Conservation (phyloP, 2,888 invertebrate species). For the Chrysomela aeneicollis region DNA sequence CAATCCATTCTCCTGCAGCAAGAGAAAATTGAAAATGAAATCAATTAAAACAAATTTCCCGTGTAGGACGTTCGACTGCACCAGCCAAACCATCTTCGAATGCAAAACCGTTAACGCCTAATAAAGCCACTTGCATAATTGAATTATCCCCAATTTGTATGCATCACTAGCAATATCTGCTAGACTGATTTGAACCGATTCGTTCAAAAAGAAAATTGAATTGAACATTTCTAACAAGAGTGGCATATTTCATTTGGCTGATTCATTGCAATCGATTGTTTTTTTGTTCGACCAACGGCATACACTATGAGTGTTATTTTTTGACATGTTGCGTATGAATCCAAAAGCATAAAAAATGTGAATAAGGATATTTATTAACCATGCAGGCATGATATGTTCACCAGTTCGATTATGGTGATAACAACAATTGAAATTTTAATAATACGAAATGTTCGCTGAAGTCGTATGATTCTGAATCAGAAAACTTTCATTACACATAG, state of each 20-base stretch:
- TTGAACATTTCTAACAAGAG: conserved; percentile 9
- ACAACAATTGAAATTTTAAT: too few species aligned
- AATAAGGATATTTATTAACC: too few species aligned
- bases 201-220: conserved; percentile 27
- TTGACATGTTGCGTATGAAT: too few species aligned
- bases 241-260: neutral
- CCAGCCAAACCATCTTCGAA: conserved; percentile 25
- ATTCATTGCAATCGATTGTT: neutral
- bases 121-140: conserved; percentile 34
- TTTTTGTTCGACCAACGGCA: too few species aligned
- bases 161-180: conserved; percentile 30
- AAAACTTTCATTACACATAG: too few species aligned
- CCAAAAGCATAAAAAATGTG: too few species aligned
- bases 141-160: conserved; percentile 34
- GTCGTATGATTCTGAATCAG: too few species aligned
- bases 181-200: conserved; percentile 26
- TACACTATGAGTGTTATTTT: too few species aligned
- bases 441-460: too few species aligned
- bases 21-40: conserved; percentile 6
- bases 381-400: too few species aligned
- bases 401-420: too few species aligned
- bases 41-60: conserved; percentile 20
- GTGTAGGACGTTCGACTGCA: conserved; percentile 15
- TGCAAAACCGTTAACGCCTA: conserved; percentile 33
- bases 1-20: neutral